These are phyloP conservation scores for Ametastegia equiseti DNA, from an alignment of 2,888 invertebrate species.

Conservation along the genomic window DNA sequence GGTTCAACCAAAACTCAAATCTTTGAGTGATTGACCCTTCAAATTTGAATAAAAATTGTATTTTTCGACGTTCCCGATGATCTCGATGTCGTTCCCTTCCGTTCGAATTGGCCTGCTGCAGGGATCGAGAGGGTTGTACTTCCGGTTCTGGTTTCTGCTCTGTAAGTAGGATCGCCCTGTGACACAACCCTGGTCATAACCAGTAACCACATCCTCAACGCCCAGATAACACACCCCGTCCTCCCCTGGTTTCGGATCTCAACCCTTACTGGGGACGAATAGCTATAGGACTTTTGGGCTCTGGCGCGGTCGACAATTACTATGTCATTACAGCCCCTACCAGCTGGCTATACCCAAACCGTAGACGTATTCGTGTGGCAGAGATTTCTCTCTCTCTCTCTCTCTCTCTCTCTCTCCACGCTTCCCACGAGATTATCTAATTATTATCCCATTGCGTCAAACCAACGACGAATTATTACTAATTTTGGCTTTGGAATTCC, in stretches of 20 bases:
- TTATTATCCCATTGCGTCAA: constrained; percentile 38
- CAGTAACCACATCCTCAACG: constrained; percentile 28
- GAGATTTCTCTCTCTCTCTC: too few relatives aligned
- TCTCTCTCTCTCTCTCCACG: too few relatives aligned
- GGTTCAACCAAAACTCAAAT: too few relatives aligned
- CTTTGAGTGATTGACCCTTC: too few relatives aligned
- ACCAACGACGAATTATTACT: constrained; percentile 33
- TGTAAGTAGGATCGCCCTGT: constrained; percentile 3
- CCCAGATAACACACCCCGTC: constrained; percentile 32
- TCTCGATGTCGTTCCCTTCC: too few relatives aligned
- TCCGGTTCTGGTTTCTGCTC: background rate
- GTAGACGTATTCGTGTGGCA: background rate
- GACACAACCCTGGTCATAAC: constrained; percentile 32
- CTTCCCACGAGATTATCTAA: constrained; percentile 29
- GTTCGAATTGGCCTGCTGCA: too few relatives aligned
- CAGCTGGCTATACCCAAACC: background rate
- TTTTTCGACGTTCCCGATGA: too few relatives aligned
- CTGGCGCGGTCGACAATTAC: constrained; percentile 29
- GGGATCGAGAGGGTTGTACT: too few relatives aligned
- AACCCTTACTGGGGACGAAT: background rate
- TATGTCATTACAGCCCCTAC: constrained; percentile 24
- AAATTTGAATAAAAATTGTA: too few relatives aligned
- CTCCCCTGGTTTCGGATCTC: background rate
- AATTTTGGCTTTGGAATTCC: constrained; percentile 3
- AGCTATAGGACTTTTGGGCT: constrained; percentile 11